Evolutionary conservation across 2,888 invertebrate genomes (phyloP), one percentile per base, ranked within the genome.

Genomic region (Vanessa cardui): DNA sequence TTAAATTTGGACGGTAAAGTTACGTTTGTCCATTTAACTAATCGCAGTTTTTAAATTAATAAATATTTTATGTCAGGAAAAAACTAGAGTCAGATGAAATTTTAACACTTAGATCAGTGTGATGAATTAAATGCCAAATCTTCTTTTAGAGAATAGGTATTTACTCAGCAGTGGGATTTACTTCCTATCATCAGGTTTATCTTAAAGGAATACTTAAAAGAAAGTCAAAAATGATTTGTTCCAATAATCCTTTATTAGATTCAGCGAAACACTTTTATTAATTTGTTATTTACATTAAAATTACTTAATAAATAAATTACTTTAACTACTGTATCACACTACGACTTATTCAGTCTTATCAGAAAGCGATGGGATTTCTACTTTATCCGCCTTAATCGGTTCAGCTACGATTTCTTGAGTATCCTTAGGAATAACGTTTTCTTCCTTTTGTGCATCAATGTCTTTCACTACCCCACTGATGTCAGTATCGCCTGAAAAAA

Each of bases 401-500:
- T 46, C 62, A 31, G 70, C 68, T 46, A 66, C 33, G 21, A 49
- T 54, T 44, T 63, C 58, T 15, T 64, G 66, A 33, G 52, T 59
- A 50, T 49, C 63, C 20, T 70, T 64, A 47, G 66, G 61, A 46
- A 66, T 59, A 12, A 33, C n/a, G 44, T 50, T 45, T 62, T 54
- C 58, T 12, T 59, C 60, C 47, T 70, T 62, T 16, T 58, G 58
- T 8, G 63, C 67, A 15, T 66, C 67, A n/a, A 49, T 58, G 44
- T 71, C 58, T 0, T 58, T 66, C 18, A 62, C 77, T 82, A 88
- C 26, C 86, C 84, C 73, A 83, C 74, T 74, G 78, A 71, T 69
- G 86, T 77, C 80, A 89, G 76, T 83, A 91, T 81, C 77, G 76
- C 85, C 91, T 90, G 82, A 2, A 79, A 84, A 66, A 56, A 58